Conservation (phyloP, 2,888 invertebrate genomes). For the Leptarthrus brevirostris region DNA sequence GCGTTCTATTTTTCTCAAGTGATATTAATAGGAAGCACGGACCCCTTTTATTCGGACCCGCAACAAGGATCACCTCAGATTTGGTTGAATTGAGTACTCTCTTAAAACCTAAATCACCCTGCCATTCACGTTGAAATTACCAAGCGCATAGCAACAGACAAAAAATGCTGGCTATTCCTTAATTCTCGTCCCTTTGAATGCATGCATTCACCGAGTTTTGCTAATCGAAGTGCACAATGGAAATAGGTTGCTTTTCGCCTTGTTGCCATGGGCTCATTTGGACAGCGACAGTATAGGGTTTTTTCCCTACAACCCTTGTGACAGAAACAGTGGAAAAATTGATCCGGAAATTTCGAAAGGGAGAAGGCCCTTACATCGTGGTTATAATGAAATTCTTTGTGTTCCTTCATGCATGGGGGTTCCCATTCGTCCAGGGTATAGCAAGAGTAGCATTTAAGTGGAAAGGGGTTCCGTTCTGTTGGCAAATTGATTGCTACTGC, state of each 20-base stretch:
- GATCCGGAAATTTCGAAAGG: slow-evolving; percentile 9
- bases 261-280: background rate
- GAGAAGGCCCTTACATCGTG: background rate
- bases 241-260: background rate
- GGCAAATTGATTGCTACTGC: slow-evolving; percentile 4
- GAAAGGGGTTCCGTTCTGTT: background rate
- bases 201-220: background rate
- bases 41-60: too few relatives aligned
- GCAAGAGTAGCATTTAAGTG: background rate
- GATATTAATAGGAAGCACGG: too few relatives aligned
- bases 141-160: background rate
- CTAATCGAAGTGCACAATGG: background rate
- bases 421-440: background rate
- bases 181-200: background rate
- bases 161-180: background rate
- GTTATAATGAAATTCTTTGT: slow-evolving; percentile 6
- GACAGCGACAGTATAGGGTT: background rate
- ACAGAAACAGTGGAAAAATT: slow-evolving; percentile 1
- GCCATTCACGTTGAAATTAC: too few relatives aligned
- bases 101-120: too few relatives aligned
- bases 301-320: background rate
- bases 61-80: too few relatives aligned
- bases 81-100: too few relatives aligned
- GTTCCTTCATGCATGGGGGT: background rate
- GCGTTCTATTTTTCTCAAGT: too few relatives aligned